phyloP scores from a whole-genome alignment of 2,797 vertebrate species.

The Dromococcyx pavoninus region DNA sequence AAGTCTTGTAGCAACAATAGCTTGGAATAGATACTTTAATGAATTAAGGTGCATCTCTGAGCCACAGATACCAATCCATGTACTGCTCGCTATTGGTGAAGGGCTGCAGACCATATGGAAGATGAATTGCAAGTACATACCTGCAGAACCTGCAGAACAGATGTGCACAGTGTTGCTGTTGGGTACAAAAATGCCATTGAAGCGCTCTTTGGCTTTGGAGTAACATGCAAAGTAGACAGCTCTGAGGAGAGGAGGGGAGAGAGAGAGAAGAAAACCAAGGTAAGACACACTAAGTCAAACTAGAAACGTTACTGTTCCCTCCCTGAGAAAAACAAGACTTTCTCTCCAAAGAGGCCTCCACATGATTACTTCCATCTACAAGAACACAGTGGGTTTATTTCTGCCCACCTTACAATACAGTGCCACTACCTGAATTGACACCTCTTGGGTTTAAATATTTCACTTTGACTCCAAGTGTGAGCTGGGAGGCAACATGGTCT shows the following conservation, averaged over 20 bases:
- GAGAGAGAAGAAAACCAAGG: background rate
- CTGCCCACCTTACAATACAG: background rate
- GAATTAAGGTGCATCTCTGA: background rate
- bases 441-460: background rate
- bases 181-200: constrained; percentile 91
- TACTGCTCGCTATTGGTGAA: background rate
- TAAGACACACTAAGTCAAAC: background rate
- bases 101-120: background rate
- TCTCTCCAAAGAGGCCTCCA: background rate
- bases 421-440: background rate
- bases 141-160: constrained; percentile 93
- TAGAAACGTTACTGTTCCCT: background rate
- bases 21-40: background rate
- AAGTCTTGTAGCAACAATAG: background rate
- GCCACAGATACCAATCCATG: background rate
- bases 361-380: background rate
- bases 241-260: constrained; percentile 70
- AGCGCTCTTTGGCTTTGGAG: constrained; percentile 93
- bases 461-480: background rate
- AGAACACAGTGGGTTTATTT: background rate
- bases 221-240: constrained; percentile 97
- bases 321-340: background rate
- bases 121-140: constrained; percentile 69
- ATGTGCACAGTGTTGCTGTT: constrained; percentile 92
- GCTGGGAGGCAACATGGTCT: background rate